Conservation (phyloP, 2,113 vertebrate genomes). For the Sprattus sprattus region DNA sequence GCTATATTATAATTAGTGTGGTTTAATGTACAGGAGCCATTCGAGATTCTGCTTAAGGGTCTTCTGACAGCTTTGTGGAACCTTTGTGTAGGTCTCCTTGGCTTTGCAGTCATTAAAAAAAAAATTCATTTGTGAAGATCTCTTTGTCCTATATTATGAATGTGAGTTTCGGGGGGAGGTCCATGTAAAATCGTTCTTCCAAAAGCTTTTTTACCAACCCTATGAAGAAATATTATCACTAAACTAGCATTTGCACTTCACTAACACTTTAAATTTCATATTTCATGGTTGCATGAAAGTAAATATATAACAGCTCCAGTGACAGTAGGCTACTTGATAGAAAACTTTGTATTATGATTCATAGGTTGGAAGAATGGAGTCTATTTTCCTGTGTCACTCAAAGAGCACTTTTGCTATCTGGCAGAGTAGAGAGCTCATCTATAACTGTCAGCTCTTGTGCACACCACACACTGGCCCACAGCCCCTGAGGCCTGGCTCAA, state of each 20-base stretch:
- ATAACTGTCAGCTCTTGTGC: conserved; percentile 39
- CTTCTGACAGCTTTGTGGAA: not conserved
- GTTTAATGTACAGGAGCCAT: too few relatives aligned
- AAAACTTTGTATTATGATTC: conserved; percentile 42
- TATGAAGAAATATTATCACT: not conserved
- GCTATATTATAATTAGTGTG: too few relatives aligned
- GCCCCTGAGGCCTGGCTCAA: conserved; percentile 52
- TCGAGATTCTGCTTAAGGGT: not conserved
- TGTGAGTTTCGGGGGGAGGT: not conserved
- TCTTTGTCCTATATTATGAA: not conserved
- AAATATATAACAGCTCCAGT: conserved; percentile 1
- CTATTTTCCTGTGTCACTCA: conserved; percentile 28
- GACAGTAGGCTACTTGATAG: conserved; percentile 32
- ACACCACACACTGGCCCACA: conserved; percentile 35
- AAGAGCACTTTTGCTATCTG: conserved; percentile 29
- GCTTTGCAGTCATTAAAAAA: not conserved
- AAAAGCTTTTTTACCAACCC: not conserved
- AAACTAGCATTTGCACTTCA: not conserved
- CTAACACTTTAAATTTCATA: not conserved
- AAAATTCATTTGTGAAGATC: not conserved
- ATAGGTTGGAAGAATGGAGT: conserved; percentile 30
- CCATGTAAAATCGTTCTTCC: not conserved
- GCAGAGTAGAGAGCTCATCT: conserved; percentile 33
- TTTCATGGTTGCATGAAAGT: not conserved
- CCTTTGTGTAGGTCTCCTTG: not conserved